Base-by-base conservation (phyloP, 2,113 vertebrate species). In the Dascyllus trimaculatus region DNA sequence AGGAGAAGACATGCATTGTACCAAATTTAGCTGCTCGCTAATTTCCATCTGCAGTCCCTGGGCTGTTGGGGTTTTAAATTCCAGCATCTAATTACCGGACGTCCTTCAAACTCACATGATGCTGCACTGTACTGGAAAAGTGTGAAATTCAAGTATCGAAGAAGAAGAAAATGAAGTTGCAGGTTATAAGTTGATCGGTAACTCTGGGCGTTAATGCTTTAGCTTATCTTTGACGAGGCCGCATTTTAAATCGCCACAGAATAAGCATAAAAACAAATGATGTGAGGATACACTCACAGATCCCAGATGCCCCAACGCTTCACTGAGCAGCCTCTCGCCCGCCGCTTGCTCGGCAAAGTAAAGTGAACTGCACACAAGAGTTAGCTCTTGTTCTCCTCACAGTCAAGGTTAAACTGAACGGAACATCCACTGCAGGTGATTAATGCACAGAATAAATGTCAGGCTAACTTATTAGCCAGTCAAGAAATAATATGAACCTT, bases 371-470 rank as follows among this genome's bases (percentile, higher is more conserved):
- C 40, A 19, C 43, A 64, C 48, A 62, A 19, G 52, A 49, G 38
- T 72, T 77, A 13, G 24, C 51, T 54, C 54, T n/a, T 53, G 24
- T 67, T 78, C 57, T 63, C 65, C 58, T 78, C 52, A 17, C 52
- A 75, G 74, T 63, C 85, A 89, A 91, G 85, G 85, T 88, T 78
- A 88, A 81, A 80, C 72, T 43, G 58, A 87, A 59, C 7, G 46
- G 68, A 91, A 76, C 80, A 59, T 78, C 61, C 65, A 43, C 77
- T 17, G 60, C 68, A 51, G 58, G 29, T 88, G 85, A 92, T 85
- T 74, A 80, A 88, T 85, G 70, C 48, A 26, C 43, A 29, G 38
- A 76, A 83, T 81, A 85, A 78, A 87, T 80, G 86, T 85, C 82
- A 87, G 29, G 67, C 77, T 73, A 85, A 87, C 77, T 69, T 89